A percentile compares a stretch with the other conserved stretches of the same genome.
phyloP scores from a whole-genome alignment of 2,113 vertebrate species.

The Hippocampus mohnikei region DNA sequence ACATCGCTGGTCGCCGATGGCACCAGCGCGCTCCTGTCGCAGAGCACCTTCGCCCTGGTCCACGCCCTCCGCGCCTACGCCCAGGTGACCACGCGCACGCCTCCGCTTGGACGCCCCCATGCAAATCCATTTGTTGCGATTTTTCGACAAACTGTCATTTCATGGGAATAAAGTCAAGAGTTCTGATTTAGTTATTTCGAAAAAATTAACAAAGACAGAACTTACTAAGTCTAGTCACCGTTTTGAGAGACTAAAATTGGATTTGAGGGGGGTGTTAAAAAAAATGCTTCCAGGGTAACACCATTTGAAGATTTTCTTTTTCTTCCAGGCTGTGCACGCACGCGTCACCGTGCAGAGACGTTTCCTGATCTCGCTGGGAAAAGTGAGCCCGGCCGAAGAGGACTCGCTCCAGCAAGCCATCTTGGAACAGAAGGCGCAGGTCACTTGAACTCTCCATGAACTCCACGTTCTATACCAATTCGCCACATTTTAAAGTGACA shows the following conservation, averaged over 20 bases:
- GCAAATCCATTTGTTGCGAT: no score
- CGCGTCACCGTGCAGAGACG: slow-evolving; percentile 71
- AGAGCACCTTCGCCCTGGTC: slow-evolving; percentile 68
- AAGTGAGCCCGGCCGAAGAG: slow-evolving; percentile 65
- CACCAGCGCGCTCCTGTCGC: slow-evolving; percentile 72
- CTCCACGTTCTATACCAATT: no score
- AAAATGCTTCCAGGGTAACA: no score
- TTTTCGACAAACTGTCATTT: no score
- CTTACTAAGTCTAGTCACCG: no score
- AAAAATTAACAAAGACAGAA: no score
- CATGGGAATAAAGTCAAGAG: no score
- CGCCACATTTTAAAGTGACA: background rate
- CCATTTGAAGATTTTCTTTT: background rate
- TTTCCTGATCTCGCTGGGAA: slow-evolving; percentile 68
- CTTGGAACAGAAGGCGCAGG: slow-evolving; percentile 67
- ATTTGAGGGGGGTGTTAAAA: no score
- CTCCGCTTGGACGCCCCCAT: no score
- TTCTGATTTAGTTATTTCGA: no score
- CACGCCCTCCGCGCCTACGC: slow-evolving; percentile 68
- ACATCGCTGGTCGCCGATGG: slow-evolving; percentile 72
- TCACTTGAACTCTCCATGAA: slow-evolving; percentile 15
- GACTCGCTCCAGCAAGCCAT: slow-evolving; percentile 68
- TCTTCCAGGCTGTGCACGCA: slow-evolving; percentile 68
- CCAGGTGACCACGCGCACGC: slow-evolving; percentile 48
- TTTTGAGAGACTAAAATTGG: no score